A percentile compares a stretch with the other conserved stretches of the same genome.
Conservation (phyloP, 2,113 vertebrate genomes). For the Rhabdornis inornatus region DNA sequence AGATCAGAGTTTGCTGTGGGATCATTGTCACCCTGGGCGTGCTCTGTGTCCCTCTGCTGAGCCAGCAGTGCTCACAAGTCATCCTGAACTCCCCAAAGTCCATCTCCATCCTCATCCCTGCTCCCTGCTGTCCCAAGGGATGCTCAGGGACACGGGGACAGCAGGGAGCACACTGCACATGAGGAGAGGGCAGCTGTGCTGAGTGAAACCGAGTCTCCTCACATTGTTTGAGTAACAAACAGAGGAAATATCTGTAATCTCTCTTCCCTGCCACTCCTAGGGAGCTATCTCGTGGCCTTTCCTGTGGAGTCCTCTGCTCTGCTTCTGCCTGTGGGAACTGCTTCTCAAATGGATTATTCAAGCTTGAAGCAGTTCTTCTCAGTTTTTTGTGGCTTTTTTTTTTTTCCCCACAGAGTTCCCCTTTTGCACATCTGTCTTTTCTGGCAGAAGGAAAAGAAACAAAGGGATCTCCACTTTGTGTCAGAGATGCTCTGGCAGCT, state of each 20-base stretch:
- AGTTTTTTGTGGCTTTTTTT: background rate
- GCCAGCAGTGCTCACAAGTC: background rate
- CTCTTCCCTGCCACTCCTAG: conserved; percentile 52
- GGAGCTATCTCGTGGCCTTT: conserved; percentile 48
- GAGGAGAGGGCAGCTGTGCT: background rate
- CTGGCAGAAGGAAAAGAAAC: accelerated
- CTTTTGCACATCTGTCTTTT: background rate
- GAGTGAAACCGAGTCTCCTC: background rate
- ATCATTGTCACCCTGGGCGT: background rate
- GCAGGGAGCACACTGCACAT: accelerated
- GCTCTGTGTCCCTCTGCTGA: background rate
- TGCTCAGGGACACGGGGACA: background rate
- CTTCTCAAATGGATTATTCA: background rate
- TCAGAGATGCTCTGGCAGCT: background rate
- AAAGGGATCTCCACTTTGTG: background rate
- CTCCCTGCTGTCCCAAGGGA: background rate
- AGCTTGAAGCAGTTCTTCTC: background rate
- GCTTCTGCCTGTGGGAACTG: conserved; percentile 13
- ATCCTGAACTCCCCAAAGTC: accelerated
- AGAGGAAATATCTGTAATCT: conserved; percentile 54
- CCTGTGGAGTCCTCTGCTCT: conserved; percentile 26
- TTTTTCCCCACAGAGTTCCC: background rate
- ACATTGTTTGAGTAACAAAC: conserved; percentile 55
- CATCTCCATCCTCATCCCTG: background rate
- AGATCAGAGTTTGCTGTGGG: background rate